A percentile compares a stretch with the other conserved stretches of the same genome.
These are phyloP conservation scores for Vireo altiloquus DNA, from an alignment of 2,113 vertebrate genomes.

Conservation along the genomic window DNA sequence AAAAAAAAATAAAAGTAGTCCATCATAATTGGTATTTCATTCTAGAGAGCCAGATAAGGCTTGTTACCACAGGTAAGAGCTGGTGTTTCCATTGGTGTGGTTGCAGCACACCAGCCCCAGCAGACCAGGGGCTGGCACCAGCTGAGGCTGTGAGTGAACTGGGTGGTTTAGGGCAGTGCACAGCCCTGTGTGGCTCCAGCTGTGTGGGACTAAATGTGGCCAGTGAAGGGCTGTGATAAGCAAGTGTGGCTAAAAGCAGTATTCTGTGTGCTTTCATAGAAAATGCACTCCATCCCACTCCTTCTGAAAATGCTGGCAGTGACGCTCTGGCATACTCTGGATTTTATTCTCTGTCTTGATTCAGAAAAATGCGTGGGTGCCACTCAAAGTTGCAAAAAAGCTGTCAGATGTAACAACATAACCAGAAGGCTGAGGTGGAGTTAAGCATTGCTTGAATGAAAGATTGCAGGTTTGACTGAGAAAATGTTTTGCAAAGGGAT, in stretches of 20 bases:
- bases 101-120: neutral
- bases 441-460: neutral
- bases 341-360: neutral
- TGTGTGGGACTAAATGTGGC: neutral
- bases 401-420: constrained; percentile 20
- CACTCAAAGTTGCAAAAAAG: constrained; percentile 12
- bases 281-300: neutral
- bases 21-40: neutral
- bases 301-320: constrained; percentile 12
- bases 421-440: constrained; percentile 23
- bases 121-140: neutral
- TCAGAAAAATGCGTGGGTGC: constrained; percentile 22
- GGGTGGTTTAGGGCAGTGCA: neutral
- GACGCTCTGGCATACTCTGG: neutral
- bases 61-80: neutral
- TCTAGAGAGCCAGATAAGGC: neutral
- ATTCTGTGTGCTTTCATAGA: neutral
- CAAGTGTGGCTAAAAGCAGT: neutral
- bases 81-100: neutral
- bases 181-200: neutral
- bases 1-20: neutral
- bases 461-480: neutral
- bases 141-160: neutral
- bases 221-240: neutral
- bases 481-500: neutral